A percentile compares a stretch with the other conserved stretches of the same genome.
Conservation (phyloP, 2,113 vertebrate genomes). For the Bubo scandiacus region DNA sequence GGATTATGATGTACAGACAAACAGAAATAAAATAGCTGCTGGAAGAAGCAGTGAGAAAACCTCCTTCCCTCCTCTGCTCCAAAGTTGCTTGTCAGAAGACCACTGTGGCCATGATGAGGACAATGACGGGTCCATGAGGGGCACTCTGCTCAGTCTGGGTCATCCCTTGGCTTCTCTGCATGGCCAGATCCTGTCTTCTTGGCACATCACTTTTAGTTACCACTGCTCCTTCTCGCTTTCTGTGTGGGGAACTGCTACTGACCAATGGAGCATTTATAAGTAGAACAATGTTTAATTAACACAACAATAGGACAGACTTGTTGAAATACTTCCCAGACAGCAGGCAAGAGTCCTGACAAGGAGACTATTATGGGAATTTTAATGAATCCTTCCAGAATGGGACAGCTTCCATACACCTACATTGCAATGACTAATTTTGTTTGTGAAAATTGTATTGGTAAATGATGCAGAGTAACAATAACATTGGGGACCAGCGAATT, state of each 20-base stretch:
- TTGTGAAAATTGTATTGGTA: constrained; percentile 54
- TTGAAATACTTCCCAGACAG: constrained; percentile 70
- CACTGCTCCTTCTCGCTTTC: neutral
- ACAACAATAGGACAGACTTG: constrained; percentile 69
- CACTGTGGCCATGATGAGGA: neutral
- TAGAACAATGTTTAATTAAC: constrained; percentile 70
- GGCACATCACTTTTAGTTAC: constrained; percentile 44
- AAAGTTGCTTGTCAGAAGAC: neutral
- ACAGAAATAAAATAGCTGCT: neutral
- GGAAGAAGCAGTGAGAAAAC: neutral
- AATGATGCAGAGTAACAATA: constrained; percentile 31
- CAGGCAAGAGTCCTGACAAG: constrained; percentile 62
- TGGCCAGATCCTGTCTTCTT: neutral
- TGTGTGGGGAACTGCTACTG: constrained; percentile 42
- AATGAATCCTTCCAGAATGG: constrained; percentile 59
- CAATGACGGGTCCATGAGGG: neutral
- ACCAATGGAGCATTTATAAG: constrained; percentile 58
- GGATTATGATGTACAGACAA: neutral
- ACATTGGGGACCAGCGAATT: neutral
- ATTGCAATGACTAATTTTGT: constrained; percentile 54
- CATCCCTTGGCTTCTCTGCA: neutral
- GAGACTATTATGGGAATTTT: constrained; percentile 61
- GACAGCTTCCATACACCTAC: constrained; percentile 52
- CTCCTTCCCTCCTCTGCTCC: neutral
- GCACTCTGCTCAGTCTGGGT: neutral